phyloP scores from a whole-genome alignment of 2,888 invertebrate species.

The Dyspetes luteomarginatus region DNA sequence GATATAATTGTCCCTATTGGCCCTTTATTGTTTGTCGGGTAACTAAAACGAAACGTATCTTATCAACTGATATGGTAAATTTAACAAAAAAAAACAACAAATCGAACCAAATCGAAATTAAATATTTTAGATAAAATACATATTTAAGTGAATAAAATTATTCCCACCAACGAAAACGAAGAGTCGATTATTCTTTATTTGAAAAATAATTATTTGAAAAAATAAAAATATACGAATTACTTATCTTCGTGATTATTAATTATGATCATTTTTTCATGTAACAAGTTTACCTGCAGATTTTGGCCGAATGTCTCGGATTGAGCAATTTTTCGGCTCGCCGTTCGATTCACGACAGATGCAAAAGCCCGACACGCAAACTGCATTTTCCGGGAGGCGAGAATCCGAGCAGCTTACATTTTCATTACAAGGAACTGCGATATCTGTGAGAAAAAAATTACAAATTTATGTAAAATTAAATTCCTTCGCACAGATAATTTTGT shows the following conservation, averaged over 20 bases:
- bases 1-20: no score
- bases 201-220: no score
- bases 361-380: conserved; percentile 60
- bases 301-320: conserved; percentile 4
- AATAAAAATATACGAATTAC: no score
- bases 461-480: background rate
- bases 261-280: background rate
- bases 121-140: no score
- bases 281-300: conserved; percentile 26
- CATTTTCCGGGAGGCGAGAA: conserved; percentile 4
- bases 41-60: no score
- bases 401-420: conserved; percentile 43
- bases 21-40: no score
- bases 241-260: no score
- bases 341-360: conserved; percentile 66
- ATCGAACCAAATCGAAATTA: no score
- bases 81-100: no score
- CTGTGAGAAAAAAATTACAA: background rate
- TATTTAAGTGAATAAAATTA: no score
- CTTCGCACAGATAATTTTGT: no score
- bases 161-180: background rate
- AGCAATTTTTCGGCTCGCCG: conserved; percentile 54
- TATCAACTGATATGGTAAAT: no score
- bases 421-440: conserved; percentile 66
- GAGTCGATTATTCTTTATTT: background rate